Percentiles rank a stretch among this genome's conserved stretches.
phyloP scores from a whole-genome alignment of 2,797 vertebrate genomes.

The Macropus fuliginosus region DNA sequence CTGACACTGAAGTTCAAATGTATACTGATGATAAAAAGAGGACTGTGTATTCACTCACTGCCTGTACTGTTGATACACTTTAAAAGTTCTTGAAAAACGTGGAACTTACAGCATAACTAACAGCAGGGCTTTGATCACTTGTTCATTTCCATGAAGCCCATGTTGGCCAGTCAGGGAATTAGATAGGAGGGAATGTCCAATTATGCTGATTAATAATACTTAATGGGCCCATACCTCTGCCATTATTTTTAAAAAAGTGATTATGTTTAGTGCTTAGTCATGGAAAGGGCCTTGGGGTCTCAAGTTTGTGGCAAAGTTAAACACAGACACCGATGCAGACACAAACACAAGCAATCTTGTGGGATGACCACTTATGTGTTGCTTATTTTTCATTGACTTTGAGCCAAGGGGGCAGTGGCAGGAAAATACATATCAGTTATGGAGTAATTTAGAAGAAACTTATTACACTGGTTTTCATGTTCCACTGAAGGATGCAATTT shows the following conservation, averaged over 20 bases:
- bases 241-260: not conserved
- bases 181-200: not conserved
- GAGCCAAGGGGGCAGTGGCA: not conserved
- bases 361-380: not conserved
- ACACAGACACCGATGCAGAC: not conserved
- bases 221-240: not conserved
- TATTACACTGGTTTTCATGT: not conserved
- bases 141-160: not conserved
- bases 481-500: conserved; percentile 15
- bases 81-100: not conserved
- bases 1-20: fast-evolving
- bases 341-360: not conserved
- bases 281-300: not conserved
- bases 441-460: conserved; percentile 50
- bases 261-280: not conserved
- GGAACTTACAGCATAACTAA: not conserved
- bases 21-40: not conserved
- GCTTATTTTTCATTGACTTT: conserved; percentile 33
- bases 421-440: not conserved
- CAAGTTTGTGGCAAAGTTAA: not conserved
- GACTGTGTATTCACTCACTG: not conserved
- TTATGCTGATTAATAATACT: not conserved
- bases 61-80: not conserved
- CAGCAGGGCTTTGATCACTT: not conserved
- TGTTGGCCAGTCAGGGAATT: not conserved